phyloP scores from a whole-genome alignment of 2,113 vertebrate genomes.

The Indicator maculatus region DNA sequence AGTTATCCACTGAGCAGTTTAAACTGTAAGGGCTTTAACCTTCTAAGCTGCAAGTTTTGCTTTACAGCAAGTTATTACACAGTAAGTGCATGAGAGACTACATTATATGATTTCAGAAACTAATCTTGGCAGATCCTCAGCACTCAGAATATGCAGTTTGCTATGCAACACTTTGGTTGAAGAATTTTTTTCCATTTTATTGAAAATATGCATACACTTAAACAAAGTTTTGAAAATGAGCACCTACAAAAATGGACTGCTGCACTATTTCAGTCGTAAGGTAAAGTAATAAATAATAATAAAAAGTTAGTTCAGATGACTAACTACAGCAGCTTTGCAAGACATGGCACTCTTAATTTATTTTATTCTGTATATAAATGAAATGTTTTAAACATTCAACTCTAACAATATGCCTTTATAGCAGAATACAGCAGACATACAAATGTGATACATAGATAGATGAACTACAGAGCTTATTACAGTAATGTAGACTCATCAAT shows the following conservation, averaged over 20 bases:
- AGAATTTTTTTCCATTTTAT: not conserved
- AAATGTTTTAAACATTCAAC: constrained; percentile 15
- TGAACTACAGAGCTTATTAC: not conserved
- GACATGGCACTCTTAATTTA: not conserved
- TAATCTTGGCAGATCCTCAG: constrained; percentile 16
- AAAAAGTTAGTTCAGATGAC: not conserved
- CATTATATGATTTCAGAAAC: constrained; percentile 32
- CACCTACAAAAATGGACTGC: not conserved
- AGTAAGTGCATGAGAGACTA: constrained; percentile 29
- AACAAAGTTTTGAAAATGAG: not conserved
- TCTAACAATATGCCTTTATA: not conserved
- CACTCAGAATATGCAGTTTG: constrained; percentile 13
- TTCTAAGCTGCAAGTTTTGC: constrained; percentile 33
- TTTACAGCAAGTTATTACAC: constrained; percentile 57
- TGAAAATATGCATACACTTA: not conserved
- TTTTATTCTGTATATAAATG: not conserved
- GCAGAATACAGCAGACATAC: not conserved
- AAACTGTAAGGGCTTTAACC: constrained; percentile 17
- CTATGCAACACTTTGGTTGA: not conserved
- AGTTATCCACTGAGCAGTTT: constrained; percentile 12
- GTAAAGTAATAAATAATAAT: not conserved
- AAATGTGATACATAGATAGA: not conserved
- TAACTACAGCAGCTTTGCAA: not conserved
- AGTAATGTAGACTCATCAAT: not conserved
- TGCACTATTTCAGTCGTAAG: not conserved